A percentile compares a stretch with the other conserved stretches of the same genome.
Evolutionary conservation across 2,113 vertebrate genomes (phyloP).

Genomic region (Varanus komodoensis): DNA sequence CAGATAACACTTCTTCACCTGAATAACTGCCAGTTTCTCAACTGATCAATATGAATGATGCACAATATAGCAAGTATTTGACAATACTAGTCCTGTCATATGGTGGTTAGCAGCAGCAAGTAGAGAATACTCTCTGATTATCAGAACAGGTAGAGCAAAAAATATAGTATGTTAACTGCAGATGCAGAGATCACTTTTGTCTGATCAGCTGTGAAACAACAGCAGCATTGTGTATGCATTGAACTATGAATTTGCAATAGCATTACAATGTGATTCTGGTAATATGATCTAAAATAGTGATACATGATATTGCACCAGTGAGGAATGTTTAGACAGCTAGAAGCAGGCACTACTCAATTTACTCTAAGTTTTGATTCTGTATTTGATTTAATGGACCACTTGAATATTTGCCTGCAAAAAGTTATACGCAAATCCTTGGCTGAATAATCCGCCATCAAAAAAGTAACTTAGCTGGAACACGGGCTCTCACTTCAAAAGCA

Average conservation of each 20-base stretch:
- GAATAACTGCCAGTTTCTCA: neutral
- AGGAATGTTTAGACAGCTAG: neutral
- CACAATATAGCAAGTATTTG: neutral
- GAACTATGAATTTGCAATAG: neutral
- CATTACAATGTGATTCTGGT: neutral
- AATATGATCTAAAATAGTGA: neutral
- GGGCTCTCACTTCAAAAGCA: neutral
- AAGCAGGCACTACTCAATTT: neutral
- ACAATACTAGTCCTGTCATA: neutral
- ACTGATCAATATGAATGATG: neutral
- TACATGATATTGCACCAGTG: too few relatives aligned
- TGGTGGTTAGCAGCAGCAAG: neutral
- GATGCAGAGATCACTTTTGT: neutral
- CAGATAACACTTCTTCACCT: neutral
- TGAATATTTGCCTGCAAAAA: neutral
- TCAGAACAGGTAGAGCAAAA: neutral
- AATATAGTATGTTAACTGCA: neutral
- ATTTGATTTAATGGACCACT: neutral
- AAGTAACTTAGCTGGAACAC: neutral
- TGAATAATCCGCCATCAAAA: constrained; percentile 7
- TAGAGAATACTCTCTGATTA: neutral
- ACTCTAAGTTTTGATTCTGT: neutral
- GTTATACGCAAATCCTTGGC: neutral
- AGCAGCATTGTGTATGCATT: neutral
- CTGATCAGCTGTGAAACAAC: neutral